phyloP scores from a whole-genome alignment of 2,888 invertebrate species.

The Notodonta dromedarius region DNA sequence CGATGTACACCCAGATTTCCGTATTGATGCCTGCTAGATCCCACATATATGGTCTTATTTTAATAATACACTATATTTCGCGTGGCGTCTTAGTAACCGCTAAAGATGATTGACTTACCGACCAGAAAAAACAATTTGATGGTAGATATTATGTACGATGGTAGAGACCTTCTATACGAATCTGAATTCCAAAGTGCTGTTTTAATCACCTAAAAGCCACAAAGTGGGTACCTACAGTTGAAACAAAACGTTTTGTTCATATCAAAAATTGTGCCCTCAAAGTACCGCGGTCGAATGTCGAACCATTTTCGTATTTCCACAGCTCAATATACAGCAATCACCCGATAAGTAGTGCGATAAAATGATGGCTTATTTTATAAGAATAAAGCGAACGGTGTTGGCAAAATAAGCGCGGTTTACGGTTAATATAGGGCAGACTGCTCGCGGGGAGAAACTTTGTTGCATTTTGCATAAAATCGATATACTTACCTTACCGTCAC shows the following conservation, averaged over 20 bases:
- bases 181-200: no score
- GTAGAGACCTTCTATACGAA: no score
- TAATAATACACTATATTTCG: no score
- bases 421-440: conserved; percentile 60
- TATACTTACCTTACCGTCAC: conserved; percentile 46
- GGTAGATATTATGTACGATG: no score
- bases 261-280: background rate
- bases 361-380: conserved; percentile 63
- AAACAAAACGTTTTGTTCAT: background rate
- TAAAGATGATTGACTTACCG: no score
- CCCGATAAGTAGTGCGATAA: conserved; percentile 56
- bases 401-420: conserved; percentile 63
- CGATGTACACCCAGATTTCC: no score
- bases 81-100: no score
- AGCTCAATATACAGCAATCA: conserved; percentile 44
- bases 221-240: no score
- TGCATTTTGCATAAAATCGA: conserved; percentile 81
- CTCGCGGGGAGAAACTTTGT: conserved; percentile 61
- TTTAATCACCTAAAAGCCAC: no score
- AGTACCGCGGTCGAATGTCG: conserved; percentile 14
- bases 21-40: no score
- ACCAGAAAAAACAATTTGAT: no score
- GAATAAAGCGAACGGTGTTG: conserved; percentile 55
- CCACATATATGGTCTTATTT: no score
- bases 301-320: conserved; percentile 31